Percentiles rank a stretch among this genome's conserved stretches.
These are phyloP conservation scores for Setophaga kirtlandii DNA, from an alignment of 2,113 vertebrate species.

Conservation along the genomic window DNA sequence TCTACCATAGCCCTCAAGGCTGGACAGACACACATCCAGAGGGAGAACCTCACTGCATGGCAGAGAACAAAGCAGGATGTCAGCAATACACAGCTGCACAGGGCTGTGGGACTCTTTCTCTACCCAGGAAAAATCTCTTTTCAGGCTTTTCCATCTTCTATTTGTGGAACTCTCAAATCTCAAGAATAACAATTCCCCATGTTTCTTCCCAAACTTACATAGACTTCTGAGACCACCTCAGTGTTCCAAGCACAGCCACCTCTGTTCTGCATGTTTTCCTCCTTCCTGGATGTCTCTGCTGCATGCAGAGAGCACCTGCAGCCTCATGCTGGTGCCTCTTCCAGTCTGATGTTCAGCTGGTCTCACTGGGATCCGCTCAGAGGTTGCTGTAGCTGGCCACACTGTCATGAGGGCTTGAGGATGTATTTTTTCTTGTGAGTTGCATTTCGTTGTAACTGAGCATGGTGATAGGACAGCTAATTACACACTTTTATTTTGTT, in stretches of 20 bases:
- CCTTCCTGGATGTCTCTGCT: neutral
- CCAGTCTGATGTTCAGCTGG: neutral
- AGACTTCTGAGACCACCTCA: neutral
- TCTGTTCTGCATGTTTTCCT: neutral
- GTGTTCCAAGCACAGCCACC: neutral
- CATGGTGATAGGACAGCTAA: neutral
- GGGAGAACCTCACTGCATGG: neutral
- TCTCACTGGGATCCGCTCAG: neutral
- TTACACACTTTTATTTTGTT: neutral
- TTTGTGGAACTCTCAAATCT: neutral
- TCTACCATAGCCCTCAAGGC: neutral
- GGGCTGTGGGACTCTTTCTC: neutral
- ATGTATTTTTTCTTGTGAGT: neutral
- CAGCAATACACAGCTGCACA: neutral
- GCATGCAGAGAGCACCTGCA: neutral
- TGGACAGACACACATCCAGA: neutral
- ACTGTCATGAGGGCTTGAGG: neutral
- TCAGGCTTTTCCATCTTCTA: neutral
- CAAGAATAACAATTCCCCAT: fast-evolving
- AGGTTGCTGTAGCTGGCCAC: neutral
- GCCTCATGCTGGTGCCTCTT: neutral
- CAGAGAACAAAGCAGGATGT: neutral
- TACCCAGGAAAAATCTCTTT: neutral
- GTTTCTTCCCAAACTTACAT: neutral
- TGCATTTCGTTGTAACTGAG: neutral